These are phyloP conservation scores for Sycophaga agraensis DNA, from an alignment of 1,140 invertebrate genomes.

Conservation along the genomic window DNA sequence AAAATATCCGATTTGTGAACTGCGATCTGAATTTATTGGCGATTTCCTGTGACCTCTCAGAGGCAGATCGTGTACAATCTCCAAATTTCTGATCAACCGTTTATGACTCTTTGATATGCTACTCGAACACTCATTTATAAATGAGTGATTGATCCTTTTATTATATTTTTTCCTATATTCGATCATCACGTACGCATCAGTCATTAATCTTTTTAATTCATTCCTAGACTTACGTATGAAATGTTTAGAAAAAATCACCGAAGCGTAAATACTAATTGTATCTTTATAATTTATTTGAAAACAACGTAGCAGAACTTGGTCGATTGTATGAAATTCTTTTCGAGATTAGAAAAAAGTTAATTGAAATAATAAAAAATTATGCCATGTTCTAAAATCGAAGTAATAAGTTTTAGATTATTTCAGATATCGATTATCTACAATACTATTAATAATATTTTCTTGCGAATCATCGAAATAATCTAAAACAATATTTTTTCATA, in stretches of 20 bases:
- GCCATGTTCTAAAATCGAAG: too few relatives aligned
- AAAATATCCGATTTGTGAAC: slow-evolving; percentile 49
- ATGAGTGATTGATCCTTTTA: slow-evolving; percentile 40
- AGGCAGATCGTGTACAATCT: not conserved
- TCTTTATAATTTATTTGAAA: not conserved
- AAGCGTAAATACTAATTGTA: too few relatives aligned
- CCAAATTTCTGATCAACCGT: not conserved
- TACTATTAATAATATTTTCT: too few relatives aligned
- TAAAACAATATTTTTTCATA: too few relatives aligned
- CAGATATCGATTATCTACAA: too few relatives aligned
- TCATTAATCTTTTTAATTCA: not conserved
- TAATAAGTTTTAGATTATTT: too few relatives aligned
- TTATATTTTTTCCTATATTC: slow-evolving; percentile 25
- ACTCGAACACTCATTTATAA: slow-evolving; percentile 42
- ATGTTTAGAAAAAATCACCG: not conserved
- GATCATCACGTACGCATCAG: slow-evolving; percentile 22
- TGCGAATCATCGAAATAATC: too few relatives aligned
- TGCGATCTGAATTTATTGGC: not conserved
- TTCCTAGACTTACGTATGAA: slow-evolving; percentile 13
- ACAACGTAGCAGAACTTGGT: not conserved
- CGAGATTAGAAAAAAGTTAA: too few relatives aligned
- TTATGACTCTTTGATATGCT: slow-evolving; percentile 22
- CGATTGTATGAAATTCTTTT: not conserved
- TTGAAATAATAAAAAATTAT: too few relatives aligned
- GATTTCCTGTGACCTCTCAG: not conserved